Conservation (phyloP, 2,888 invertebrate species). For the Drosophila niveifrons region DNA sequence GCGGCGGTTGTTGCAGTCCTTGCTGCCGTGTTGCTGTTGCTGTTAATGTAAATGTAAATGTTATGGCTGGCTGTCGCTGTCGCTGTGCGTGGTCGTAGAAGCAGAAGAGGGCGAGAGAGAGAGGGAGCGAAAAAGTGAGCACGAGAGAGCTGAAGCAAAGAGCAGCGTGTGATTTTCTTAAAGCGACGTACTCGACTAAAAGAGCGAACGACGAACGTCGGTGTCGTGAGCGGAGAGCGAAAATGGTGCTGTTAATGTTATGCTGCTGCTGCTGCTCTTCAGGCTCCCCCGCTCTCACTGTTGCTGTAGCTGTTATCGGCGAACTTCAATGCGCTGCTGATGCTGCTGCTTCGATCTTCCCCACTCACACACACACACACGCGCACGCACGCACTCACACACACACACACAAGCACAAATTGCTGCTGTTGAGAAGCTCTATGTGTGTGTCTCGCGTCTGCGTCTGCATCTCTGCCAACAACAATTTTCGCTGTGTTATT, state of each 20-base stretch:
- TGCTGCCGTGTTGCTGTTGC: slow-evolving; percentile 32
- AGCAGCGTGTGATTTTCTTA: slow-evolving; percentile 42
- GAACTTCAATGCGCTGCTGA: slow-evolving; percentile 54
- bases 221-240: slow-evolving; percentile 57
- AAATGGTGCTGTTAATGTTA: slow-evolving; percentile 45
- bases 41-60: slow-evolving; percentile 60
- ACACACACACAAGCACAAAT: slow-evolving; percentile 1
- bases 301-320: slow-evolving; percentile 56
- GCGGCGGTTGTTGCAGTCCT: slow-evolving; percentile 72
- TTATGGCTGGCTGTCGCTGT: slow-evolving; percentile 52
- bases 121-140: slow-evolving; percentile 45
- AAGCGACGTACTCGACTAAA: slow-evolving; percentile 33
- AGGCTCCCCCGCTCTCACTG: slow-evolving; percentile 32
- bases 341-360: slow-evolving; percentile 58
- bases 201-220: slow-evolving; percentile 30
- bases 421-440: slow-evolving; percentile 45
- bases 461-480: slow-evolving; percentile 18
- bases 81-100: slow-evolving; percentile 52
- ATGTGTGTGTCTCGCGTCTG: slow-evolving; percentile 23
- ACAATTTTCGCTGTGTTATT: slow-evolving; percentile 45
- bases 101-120: slow-evolving; percentile 36
- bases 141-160: slow-evolving; percentile 48
- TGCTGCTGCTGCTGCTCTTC: slow-evolving; percentile 18
- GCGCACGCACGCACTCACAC: too few relatives aligned
- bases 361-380: slow-evolving; percentile 3